Percentiles rank a stretch among this genome's conserved stretches.
Evolutionary conservation across 2,113 vertebrate species (phyloP).

Genomic region (Nycticorax nycticorax): DNA sequence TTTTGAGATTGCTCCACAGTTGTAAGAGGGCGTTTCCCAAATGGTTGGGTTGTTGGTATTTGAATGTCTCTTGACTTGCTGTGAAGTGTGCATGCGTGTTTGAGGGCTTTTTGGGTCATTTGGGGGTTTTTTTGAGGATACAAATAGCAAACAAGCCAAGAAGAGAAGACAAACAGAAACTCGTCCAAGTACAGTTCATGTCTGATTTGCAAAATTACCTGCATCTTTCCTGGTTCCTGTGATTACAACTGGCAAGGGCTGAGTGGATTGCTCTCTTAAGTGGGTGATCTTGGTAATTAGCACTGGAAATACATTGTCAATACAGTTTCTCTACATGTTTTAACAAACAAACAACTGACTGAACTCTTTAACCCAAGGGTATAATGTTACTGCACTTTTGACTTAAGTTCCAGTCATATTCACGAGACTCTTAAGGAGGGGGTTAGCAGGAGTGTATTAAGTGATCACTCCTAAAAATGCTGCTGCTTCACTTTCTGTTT

Average conservation of each 20-base stretch:
- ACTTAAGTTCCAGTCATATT: background rate
- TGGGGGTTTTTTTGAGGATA: background rate
- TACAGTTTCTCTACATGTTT: background rate
- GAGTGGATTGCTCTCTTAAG: background rate
- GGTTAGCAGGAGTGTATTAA: background rate
- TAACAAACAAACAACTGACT: constrained; percentile 12
- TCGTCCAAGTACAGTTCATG: background rate
- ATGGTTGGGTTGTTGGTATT: background rate
- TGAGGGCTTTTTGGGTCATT: background rate
- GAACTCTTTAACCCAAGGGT: background rate
- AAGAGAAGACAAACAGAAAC: background rate
- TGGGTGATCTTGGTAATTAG: constrained; percentile 23
- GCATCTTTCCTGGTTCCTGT: background rate
- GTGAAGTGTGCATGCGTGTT: background rate
- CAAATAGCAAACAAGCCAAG: background rate
- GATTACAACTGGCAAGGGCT: background rate
- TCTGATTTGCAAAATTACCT: background rate
- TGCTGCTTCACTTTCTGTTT: background rate
- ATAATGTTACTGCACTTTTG: background rate
- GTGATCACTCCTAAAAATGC: background rate
- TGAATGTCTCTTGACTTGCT: background rate
- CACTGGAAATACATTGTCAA: background rate
- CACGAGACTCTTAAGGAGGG: background rate
- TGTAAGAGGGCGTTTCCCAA: background rate
- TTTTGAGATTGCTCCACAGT: background rate